phyloP scores from a whole-genome alignment of 2,888 invertebrate genomes.

The Nebria salina region DNA sequence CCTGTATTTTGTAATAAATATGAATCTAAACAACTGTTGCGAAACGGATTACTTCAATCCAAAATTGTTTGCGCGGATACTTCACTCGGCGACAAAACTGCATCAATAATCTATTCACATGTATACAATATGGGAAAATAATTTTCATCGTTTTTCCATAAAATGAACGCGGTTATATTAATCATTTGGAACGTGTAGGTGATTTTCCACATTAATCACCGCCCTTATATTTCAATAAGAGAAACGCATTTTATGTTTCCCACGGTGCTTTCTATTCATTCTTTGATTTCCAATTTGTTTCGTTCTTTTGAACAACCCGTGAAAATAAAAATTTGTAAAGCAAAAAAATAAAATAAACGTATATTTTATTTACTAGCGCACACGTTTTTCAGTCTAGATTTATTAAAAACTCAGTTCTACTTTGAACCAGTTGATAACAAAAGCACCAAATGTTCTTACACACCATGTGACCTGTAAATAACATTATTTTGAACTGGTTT shows the following conservation, averaged over 20 bases:
- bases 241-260: conserved; percentile 41
- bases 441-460: neutral
- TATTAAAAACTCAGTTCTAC: conserved; percentile 27
- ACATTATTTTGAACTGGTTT: conserved; percentile 17
- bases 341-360: conserved; percentile 6
- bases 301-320: conserved; percentile 35
- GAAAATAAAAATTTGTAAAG: conserved; percentile 37
- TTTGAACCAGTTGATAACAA: conserved; percentile 3
- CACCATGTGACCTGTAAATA: conserved; percentile 22
- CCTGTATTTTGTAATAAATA: no score
- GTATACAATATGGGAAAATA: neutral
- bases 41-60: no score
- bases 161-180: conserved; percentile 21
- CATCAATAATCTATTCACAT: neutral
- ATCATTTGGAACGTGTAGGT: conserved; percentile 26
- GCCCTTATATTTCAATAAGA: conserved; percentile 41
- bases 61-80: no score
- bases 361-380: conserved; percentile 22
- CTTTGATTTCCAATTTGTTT: conserved; percentile 46
- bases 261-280: conserved; percentile 34
- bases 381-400: neutral
- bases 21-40: no score
- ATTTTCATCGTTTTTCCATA: conserved; percentile 22
- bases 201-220: conserved; percentile 36
- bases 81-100: neutral